These are phyloP conservation scores for Acyrthosiphon pisum DNA, from an alignment of 1,140 invertebrate species.

Conservation along the genomic window DNA sequence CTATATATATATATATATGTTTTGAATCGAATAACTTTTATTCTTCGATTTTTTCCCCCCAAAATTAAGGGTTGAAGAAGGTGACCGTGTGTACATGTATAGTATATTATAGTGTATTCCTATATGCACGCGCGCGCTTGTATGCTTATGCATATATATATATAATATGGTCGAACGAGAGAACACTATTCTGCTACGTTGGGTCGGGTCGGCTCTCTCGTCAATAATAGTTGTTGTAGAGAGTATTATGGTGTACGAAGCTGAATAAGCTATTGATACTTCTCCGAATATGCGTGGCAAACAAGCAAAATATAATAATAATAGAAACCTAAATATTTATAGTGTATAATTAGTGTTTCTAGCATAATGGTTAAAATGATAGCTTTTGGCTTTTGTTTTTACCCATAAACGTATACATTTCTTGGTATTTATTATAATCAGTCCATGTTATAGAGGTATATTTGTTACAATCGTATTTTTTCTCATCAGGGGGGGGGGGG, in stretches of 20 bases:
- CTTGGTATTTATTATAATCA: background rate
- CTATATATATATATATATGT: background rate
- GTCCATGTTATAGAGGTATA: background rate
- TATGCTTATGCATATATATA: background rate
- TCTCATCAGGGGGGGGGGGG: background rate
- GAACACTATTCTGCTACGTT: background rate
- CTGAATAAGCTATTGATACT: background rate
- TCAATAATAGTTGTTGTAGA: background rate
- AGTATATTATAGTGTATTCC: background rate
- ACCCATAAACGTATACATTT: background rate
- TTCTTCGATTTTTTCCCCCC: background rate
- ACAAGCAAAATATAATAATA: background rate
- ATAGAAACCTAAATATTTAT: background rate
- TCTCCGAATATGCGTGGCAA: background rate
- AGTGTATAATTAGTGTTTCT: background rate
- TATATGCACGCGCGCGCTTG: background rate
- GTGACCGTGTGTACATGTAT: background rate
- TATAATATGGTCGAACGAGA: background rate
- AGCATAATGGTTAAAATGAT: background rate
- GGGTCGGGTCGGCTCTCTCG: background rate
- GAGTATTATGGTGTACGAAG: background rate
- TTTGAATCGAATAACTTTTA: background rate
- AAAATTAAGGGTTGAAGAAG: conserved; percentile 1
- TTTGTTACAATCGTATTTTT: background rate
- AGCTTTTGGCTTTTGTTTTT: background rate